Evolutionary conservation across 2,888 invertebrate species (phyloP), one percentile per base, ranked within the genome.

Genomic region (Tiphia femorata): DNA sequence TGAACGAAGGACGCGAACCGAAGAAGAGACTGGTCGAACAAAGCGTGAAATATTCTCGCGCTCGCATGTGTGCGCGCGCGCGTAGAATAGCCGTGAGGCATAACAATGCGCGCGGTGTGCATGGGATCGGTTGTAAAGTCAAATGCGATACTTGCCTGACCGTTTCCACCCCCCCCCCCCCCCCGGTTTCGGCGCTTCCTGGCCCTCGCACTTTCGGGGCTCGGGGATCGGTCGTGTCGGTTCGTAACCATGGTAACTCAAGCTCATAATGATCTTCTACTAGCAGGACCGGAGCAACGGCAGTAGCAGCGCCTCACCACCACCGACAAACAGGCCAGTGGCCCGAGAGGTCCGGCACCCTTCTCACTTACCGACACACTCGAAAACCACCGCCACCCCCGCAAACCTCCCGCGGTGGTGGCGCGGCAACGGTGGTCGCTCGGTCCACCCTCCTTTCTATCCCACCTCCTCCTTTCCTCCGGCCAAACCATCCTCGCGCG

Each of bases 181-280:
- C n/a, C n/a, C n/a, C n/a, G n/a, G 65, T 65, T 59, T 60, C 62
- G 70, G 66, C 67, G 57, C 56, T 74, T 65, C 69, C 70, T n/a
- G n/a, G n/a, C n/a, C 62, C 62, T 72, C 62, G 62, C 61, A 64
- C 64, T 71, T 68, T 69, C 62, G 72, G 72, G 62, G n/a, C n/a
- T 75, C 62, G 67, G 58, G 61, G 55, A 65, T 60, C 60, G 66
- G 70, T 51, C 50, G 64, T n/a, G n/a, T 38, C 58, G 60, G 75
- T 75, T 74, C 70, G 82, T 82, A 78, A 76, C 79, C 79, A 82
- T 82, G 80, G 81, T 59, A 77, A 82, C 81, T 72, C 72, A 72
- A 77, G 77, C 75, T 79, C 81, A 81, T 80, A 80, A 82, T 83
- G 82, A 82, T 83, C 80, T 81, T 79, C 76, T 49, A 66, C 52